These are phyloP conservation scores for Eristalis arbustorum DNA, from an alignment of 2,888 invertebrate genomes.

Conservation along the genomic window DNA sequence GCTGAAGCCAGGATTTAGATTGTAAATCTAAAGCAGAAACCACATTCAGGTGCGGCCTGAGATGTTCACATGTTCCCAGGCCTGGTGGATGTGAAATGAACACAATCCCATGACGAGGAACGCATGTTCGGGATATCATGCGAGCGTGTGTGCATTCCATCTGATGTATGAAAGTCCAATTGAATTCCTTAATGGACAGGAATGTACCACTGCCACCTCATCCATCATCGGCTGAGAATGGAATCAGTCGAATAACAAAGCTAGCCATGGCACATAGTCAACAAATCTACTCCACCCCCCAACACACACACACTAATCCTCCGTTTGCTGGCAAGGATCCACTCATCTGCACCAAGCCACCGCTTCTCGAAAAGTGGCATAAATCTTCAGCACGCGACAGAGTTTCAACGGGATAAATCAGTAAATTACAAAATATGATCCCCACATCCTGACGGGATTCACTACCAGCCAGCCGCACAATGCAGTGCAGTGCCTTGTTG, in stretches of 20 bases:
- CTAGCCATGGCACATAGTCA: background rate
- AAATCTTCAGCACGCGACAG: slow-evolving; percentile 66
- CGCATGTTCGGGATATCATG: slow-evolving; percentile 18
- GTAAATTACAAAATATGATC: slow-evolving; percentile 66
- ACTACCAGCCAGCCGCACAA: background rate
- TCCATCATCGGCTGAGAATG: slow-evolving; percentile 42
- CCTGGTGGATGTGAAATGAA: slow-evolving; percentile 27
- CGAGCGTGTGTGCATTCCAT: background rate
- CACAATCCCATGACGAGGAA: background rate
- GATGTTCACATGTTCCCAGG: slow-evolving; percentile 17
- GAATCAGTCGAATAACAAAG: slow-evolving; percentile 11
- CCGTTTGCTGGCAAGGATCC: slow-evolving; percentile 27
- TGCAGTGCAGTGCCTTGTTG: background rate
- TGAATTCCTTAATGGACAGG: slow-evolving; percentile 50
- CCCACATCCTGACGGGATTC: slow-evolving; percentile 62
- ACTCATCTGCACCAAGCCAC: slow-evolving; percentile 6
- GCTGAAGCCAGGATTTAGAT: slow-evolving; percentile 27
- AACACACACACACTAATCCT: slow-evolving; percentile 39
- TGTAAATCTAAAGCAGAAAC: slow-evolving; percentile 47
- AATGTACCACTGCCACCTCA: slow-evolving; percentile 55
- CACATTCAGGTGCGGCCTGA: slow-evolving; percentile 50
- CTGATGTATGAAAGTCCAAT: slow-evolving; percentile 48
- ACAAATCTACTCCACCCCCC: background rate
- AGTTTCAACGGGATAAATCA: slow-evolving; percentile 64
- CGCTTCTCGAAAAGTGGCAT: slow-evolving; percentile 41